These are phyloP conservation scores for Eulemur mongoz DNA, from an alignment of 2,797 vertebrate species.

Conservation along the genomic window DNA sequence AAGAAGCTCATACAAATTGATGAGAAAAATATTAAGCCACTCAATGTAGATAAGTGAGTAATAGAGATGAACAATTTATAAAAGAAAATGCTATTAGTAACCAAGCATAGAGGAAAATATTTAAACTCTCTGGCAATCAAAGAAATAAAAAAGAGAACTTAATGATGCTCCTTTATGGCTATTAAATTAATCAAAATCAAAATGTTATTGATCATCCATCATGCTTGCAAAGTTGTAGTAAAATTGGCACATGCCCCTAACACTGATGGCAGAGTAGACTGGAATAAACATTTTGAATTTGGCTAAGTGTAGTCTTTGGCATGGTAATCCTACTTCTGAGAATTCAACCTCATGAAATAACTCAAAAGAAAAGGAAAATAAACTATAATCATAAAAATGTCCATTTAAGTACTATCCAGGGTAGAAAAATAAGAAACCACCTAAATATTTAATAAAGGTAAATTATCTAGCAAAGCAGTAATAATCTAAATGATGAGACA, in stretches of 20 bases:
- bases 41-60: neutral
- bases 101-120: neutral
- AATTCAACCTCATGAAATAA: conserved; percentile 15
- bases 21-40: neutral
- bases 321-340: neutral
- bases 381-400: neutral
- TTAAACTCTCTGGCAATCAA: conserved; percentile 47
- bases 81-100: conserved; percentile 51
- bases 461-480: conserved; percentile 25
- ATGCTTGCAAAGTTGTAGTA: neutral
- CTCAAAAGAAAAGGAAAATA: neutral
- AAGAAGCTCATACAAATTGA: neutral
- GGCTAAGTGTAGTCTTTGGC: neutral
- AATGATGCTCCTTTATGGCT: neutral
- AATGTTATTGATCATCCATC: conserved; percentile 19
- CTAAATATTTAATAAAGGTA: conserved; percentile 59
- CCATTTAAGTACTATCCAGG: neutral
- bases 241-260: neutral
- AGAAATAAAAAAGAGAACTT: conserved; percentile 32
- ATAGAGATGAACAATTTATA: conserved; percentile 13
- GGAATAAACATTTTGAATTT: conserved; percentile 19
- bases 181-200: conserved; percentile 24
- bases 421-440: conserved; percentile 1
- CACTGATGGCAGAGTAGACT: neutral
- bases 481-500: neutral